Evolutionary conservation across 2,888 invertebrate genomes (phyloP).

Genomic region (Leistus spinibarbis): DNA sequence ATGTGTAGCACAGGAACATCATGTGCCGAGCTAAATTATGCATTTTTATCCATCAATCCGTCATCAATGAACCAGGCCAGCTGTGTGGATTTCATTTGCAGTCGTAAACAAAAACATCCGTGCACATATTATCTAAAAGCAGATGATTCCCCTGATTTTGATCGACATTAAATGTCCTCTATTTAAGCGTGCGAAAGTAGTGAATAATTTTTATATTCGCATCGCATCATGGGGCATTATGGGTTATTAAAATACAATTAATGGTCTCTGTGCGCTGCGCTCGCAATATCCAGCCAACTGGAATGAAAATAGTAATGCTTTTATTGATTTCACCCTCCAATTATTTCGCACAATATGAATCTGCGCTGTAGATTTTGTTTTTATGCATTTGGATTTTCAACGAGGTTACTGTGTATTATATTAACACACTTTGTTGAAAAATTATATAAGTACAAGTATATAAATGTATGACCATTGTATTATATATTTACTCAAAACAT

Average conservation of each 20-base stretch:
- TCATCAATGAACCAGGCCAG: constrained; percentile 14
- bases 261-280: constrained; percentile 4
- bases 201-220: constrained; percentile 30
- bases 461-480: no score
- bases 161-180: constrained; percentile 25
- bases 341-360: not conserved
- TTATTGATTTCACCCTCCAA: not conserved
- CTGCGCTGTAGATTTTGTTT: not conserved
- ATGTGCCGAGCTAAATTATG: not conserved
- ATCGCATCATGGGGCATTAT: constrained; percentile 10
- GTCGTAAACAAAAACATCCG: constrained; percentile 20
- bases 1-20: not conserved
- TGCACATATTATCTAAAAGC: constrained; percentile 10
- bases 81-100: constrained; percentile 29
- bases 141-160: constrained; percentile 26
- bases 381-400: not conserved
- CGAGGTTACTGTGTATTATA: not conserved
- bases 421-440: not conserved
- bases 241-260: constrained; percentile 33
- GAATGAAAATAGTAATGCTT: constrained; percentile 3
- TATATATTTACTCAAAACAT: no score
- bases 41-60: constrained; percentile 25
- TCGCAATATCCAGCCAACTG: not conserved
- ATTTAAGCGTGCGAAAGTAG: constrained; percentile 15
- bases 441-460: no score